A percentile compares a stretch with the other conserved stretches of the same genome.
These are phyloP conservation scores for Phyto melanocephala DNA, from an alignment of 2,888 invertebrate genomes.

Conservation along the genomic window DNA sequence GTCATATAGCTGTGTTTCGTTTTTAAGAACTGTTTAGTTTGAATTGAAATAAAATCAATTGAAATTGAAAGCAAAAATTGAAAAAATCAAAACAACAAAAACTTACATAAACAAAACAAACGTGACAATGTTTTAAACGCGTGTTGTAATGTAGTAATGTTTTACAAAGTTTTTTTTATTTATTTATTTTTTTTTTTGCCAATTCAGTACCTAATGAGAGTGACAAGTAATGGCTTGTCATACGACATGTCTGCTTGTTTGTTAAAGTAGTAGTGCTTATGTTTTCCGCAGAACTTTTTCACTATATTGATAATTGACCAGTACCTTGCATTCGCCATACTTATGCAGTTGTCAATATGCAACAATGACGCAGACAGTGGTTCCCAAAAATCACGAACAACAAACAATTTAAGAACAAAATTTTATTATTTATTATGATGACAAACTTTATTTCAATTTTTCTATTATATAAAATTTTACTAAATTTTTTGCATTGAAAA, in stretches of 20 bases:
- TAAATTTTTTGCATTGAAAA: too few species aligned
- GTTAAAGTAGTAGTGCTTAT: neutral
- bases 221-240: slow-evolving; percentile 63
- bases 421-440: too few species aligned
- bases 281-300: slow-evolving; percentile 19
- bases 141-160: slow-evolving; percentile 43
- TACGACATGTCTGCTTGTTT: slow-evolving; percentile 44
- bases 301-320: slow-evolving; percentile 16
- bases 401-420: too few species aligned
- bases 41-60: slow-evolving; percentile 8
- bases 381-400: too few species aligned
- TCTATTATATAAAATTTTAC: too few species aligned
- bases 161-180: neutral
- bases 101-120: slow-evolving; percentile 54
- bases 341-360: too few species aligned
- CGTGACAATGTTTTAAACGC: slow-evolving; percentile 63
- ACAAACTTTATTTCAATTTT: too few species aligned
- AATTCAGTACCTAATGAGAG: slow-evolving; percentile 56
- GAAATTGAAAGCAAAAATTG: neutral
- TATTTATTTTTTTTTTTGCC: neutral
- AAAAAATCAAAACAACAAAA: neutral
- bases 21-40: slow-evolving; percentile 7
- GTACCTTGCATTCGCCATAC: neutral
- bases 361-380: too few species aligned
- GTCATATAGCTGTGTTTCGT: slow-evolving; percentile 21